Percentiles rank a stretch among this genome's conserved stretches.
phyloP scores from a whole-genome alignment of 2,797 vertebrate species.

The Choloepus didactylus region DNA sequence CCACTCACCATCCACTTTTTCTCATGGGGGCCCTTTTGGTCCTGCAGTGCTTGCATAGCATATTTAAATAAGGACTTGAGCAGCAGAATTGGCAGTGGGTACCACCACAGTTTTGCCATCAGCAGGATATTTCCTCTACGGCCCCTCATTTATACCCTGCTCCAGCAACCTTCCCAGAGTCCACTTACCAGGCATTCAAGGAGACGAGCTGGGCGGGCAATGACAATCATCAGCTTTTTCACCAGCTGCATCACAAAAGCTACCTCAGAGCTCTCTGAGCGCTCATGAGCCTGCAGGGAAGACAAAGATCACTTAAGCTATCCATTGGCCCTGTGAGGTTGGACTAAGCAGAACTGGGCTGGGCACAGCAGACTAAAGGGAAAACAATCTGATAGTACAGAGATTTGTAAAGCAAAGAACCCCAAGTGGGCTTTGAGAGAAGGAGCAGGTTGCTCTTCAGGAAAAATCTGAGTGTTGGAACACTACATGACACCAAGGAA shows the following conservation, averaged over 20 bases:
- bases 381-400: not conserved
- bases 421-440: not conserved
- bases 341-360: not conserved
- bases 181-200: conserved; percentile 97
- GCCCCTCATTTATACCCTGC: not conserved
- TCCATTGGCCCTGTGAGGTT: not conserved
- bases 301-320: conserved; percentile 45
- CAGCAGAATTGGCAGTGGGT: not conserved
- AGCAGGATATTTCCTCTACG: not conserved
- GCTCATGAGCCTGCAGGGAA: conserved; percentile 93
- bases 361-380: not conserved
- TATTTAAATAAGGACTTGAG: conserved; percentile 45
- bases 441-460: not conserved
- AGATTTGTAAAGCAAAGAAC: conserved; percentile 14
- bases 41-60: not conserved
- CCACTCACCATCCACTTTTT: not conserved
- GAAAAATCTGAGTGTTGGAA: not conserved
- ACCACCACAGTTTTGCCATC: not conserved
- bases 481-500: not conserved
- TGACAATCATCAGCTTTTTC: conserved; percentile 97
- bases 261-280: conserved; percentile 97
- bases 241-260: conserved; percentile 96
- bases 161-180: not conserved
- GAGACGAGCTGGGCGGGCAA: conserved; percentile 96
- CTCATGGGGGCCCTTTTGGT: not conserved